These are phyloP conservation scores for Cotesia typhae DNA, from an alignment of 1,140 invertebrate species.

Conservation along the genomic window DNA sequence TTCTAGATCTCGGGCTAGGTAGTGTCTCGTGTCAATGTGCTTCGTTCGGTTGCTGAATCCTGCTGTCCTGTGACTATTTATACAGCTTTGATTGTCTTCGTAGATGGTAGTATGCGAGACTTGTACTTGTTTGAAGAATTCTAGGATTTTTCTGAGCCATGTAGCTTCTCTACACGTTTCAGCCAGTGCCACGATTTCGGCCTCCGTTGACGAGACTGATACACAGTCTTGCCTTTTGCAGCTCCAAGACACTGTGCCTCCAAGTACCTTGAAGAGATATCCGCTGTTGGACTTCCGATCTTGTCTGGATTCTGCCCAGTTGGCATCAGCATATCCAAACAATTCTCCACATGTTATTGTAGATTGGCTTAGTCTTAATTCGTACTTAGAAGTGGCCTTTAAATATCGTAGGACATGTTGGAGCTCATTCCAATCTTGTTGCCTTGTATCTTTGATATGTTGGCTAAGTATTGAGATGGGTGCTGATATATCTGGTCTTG, in stretches of 20 bases:
- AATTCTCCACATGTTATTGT: slow-evolving; percentile 16
- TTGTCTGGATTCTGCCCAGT: slow-evolving; percentile 46
- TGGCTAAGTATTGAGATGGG: slow-evolving; percentile 46
- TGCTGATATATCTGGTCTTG: slow-evolving; percentile 44
- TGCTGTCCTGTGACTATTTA: slow-evolving; percentile 10
- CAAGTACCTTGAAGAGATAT: slow-evolving; percentile 45
- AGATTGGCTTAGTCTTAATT: slow-evolving; percentile 29
- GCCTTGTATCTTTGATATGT: slow-evolving; percentile 39
- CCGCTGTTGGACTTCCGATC: slow-evolving; percentile 51
- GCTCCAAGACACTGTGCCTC: slow-evolving; percentile 33
- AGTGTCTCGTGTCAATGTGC: slow-evolving; percentile 40
- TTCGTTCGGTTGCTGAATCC: slow-evolving; percentile 38
- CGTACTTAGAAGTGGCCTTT: slow-evolving; percentile 41
- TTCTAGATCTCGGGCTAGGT: too few species aligned
- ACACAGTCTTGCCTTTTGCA: slow-evolving; percentile 36
- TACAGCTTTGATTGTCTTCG: slow-evolving; percentile 41
- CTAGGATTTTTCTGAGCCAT: slow-evolving; percentile 36
- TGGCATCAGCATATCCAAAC: slow-evolving; percentile 43
- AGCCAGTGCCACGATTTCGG: too few species aligned
- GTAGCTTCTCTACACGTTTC: slow-evolving; percentile 40
- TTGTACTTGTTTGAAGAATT: slow-evolving; percentile 17
- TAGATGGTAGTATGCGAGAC: slow-evolving; percentile 6
- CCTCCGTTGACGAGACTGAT: slow-evolving; percentile 32
- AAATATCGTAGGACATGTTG: slow-evolving; percentile 49
- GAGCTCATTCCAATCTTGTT: slow-evolving; percentile 42